These are phyloP conservation scores for Harmothoe impar DNA, from an alignment of 2,888 invertebrate genomes.

Conservation along the genomic window DNA sequence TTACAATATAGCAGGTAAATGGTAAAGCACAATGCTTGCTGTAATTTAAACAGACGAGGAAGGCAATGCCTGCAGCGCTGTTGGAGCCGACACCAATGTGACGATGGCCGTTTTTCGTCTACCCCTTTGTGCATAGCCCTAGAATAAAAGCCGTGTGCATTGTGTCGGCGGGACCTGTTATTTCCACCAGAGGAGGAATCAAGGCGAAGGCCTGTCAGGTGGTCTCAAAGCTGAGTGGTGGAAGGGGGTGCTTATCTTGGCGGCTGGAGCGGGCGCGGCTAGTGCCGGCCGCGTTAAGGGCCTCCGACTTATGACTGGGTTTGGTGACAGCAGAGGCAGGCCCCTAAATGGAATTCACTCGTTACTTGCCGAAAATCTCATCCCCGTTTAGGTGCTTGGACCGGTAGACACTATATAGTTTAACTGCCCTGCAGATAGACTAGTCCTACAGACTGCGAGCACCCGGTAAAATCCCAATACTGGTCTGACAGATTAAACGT, in stretches of 20 bases:
- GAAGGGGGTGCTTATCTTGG: neutral
- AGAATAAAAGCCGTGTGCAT: neutral
- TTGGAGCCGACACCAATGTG: neutral
- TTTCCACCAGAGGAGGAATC: conserved; percentile 15
- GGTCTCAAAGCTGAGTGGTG: neutral
- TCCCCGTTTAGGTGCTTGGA: too few relatives aligned
- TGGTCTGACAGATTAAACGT: too few relatives aligned
- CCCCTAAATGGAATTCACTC: neutral
- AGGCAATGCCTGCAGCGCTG: too few relatives aligned
- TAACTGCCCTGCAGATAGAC: too few relatives aligned
- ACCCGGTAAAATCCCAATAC: too few relatives aligned
- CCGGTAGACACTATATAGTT: too few relatives aligned
- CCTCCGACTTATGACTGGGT: neutral
- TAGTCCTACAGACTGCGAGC: too few relatives aligned
- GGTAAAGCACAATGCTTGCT: too few relatives aligned
- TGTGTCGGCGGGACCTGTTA: conserved; percentile 20
- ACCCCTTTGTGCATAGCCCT: neutral
- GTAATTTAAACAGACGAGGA: too few relatives aligned
- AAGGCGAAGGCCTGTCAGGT: neutral
- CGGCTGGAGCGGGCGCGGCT: neutral
- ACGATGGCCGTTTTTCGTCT: neutral
- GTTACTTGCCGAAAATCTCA: too few relatives aligned
- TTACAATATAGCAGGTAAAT: too few relatives aligned
- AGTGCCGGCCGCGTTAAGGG: neutral
- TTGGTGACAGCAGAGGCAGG: neutral